Percentiles rank a stretch among this genome's conserved stretches.
These are phyloP conservation scores for Alectoris magna DNA, from an alignment of 2,797 vertebrate species.

Conservation along the genomic window DNA sequence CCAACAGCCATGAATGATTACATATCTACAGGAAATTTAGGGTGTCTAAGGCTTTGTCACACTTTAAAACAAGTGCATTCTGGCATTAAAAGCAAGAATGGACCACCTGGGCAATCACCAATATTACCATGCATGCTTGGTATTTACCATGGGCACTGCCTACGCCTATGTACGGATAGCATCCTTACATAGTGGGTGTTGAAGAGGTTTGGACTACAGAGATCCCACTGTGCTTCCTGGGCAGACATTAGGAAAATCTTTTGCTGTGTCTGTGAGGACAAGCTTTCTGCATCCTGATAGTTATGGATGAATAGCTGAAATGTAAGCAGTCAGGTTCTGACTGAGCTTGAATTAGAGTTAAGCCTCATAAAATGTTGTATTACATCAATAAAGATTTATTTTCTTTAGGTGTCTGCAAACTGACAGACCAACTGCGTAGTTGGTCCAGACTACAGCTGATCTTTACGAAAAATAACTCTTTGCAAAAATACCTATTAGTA, in stretches of 20 bases:
- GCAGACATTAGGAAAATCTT: not conserved
- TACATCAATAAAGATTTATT: not conserved
- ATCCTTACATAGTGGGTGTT: not conserved
- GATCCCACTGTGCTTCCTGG: not conserved
- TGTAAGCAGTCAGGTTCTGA: not conserved
- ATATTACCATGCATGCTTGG: not conserved
- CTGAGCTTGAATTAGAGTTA: not conserved
- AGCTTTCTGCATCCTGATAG: not conserved
- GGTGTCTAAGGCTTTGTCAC: not conserved
- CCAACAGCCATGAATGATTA: conserved; percentile 24
- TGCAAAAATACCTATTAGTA: not conserved
- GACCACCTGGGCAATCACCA: not conserved
- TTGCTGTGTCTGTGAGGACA: not conserved
- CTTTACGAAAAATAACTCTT: not conserved
- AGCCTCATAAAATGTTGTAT: not conserved
- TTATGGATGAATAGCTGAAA: not conserved
- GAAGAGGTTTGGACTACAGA: not conserved
- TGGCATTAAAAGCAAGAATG: not conserved
- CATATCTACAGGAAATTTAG: conserved; percentile 16
- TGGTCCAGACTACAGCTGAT: not conserved
- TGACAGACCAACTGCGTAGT: not conserved
- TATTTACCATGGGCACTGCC: not conserved
- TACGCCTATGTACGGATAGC: not conserved
- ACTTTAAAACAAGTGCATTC: not conserved
- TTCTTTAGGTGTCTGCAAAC: not conserved